Evolutionary conservation across 2,888 invertebrate genomes (phyloP).

Genomic region (Lasioglossum morio): DNA sequence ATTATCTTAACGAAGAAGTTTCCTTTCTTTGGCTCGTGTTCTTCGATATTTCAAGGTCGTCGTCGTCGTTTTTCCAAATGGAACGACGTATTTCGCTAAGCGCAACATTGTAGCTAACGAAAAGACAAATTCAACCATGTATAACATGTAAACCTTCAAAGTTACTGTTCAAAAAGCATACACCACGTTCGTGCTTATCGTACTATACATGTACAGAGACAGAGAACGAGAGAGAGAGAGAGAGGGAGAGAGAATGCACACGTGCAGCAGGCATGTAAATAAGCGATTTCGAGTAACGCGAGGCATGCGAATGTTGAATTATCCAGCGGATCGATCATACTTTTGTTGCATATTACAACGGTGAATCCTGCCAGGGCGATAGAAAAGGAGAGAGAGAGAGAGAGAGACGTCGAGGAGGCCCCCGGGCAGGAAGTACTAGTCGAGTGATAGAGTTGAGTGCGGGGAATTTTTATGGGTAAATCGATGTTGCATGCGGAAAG

Average conservation of each 20-base stretch:
- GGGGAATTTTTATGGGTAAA: slow-evolving; percentile 84
- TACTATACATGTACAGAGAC: too few species aligned
- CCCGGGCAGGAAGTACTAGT: slow-evolving; percentile 82
- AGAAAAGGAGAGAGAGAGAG: not conserved
- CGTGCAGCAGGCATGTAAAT: slow-evolving; percentile 42
- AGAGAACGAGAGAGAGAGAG: not conserved
- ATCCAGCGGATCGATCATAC: slow-evolving; percentile 52
- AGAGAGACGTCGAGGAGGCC: slow-evolving; percentile 47
- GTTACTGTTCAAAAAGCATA: too few species aligned
- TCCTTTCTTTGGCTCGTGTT: too few species aligned
- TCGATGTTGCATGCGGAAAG: slow-evolving; percentile 78
- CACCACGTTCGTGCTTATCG: too few species aligned
- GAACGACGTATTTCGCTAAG: too few species aligned
- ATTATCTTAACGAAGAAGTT: too few species aligned
- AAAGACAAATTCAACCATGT: too few species aligned
- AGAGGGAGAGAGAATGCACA: not conserved
- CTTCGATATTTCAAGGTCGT: too few species aligned
- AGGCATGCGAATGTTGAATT: slow-evolving; percentile 23
- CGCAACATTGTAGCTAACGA: too few species aligned
- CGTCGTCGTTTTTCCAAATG: too few species aligned
- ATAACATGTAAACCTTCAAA: too few species aligned
- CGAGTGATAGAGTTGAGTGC: slow-evolving; percentile 81
- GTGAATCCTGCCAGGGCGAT: slow-evolving; percentile 49
- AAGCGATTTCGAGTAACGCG: slow-evolving; percentile 33
- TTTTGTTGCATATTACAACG: slow-evolving; percentile 52